phyloP scores from a whole-genome alignment of 1,140 invertebrate genomes.

The Drosophila rufa region DNA sequence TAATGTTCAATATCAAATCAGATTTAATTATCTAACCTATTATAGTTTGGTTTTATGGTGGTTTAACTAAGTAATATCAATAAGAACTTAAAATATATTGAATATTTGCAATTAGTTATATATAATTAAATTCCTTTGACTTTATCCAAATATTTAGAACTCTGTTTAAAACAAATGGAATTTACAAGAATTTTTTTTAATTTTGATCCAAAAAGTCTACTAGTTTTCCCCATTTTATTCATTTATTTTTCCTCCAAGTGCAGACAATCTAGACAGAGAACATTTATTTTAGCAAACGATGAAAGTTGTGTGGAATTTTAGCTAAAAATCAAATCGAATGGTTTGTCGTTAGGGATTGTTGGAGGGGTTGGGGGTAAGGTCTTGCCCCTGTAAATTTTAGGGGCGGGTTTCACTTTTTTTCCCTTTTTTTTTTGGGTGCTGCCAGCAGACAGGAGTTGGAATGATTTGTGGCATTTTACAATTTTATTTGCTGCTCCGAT shows the following conservation, averaged over 20 bases:
- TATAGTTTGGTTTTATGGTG: no score
- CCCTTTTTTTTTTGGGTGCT: slow-evolving; percentile 42
- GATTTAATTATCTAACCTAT: no score
- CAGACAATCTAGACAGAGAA: slow-evolving; percentile 26
- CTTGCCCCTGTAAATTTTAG: slow-evolving; percentile 53
- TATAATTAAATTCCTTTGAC: no score
- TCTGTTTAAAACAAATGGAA: background rate
- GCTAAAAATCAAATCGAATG: slow-evolving; percentile 70
- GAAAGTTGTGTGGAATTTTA: slow-evolving; percentile 66
- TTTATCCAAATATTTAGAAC: background rate
- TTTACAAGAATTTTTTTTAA: background rate
- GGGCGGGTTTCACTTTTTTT: slow-evolving; percentile 54
- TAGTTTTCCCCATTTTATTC: background rate
- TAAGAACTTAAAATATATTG: background rate
- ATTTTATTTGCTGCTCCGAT: slow-evolving; percentile 69
- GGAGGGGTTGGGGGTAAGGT: slow-evolving; percentile 17
- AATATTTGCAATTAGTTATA: background rate
- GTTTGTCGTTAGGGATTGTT: slow-evolving; percentile 60
- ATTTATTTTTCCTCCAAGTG: background rate
- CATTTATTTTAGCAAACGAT: slow-evolving; percentile 74
- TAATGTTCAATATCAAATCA: no score
- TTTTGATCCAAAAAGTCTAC: background rate
- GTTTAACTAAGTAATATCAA: no score
- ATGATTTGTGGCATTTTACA: slow-evolving; percentile 84
- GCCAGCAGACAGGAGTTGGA: slow-evolving; percentile 69